Percentiles rank a stretch among this genome's conserved stretches.
Conservation (phyloP, 2,797 vertebrate genomes). For the Macropodus opercularis region DNA sequence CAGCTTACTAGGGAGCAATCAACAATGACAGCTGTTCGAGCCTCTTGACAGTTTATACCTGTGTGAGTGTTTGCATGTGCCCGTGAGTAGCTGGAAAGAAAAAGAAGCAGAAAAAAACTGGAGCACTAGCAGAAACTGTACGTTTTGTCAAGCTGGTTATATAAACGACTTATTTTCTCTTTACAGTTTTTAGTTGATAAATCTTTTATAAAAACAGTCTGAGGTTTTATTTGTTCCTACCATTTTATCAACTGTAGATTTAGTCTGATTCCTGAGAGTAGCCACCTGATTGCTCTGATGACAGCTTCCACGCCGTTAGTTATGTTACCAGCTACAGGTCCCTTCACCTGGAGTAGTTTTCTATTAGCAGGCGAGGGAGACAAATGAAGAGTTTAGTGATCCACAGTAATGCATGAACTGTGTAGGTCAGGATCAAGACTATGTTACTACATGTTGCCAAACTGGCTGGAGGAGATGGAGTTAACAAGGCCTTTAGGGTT, state of each 20-base stretch:
- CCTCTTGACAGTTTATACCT: slow-evolving; percentile 64
- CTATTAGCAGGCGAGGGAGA: too few species aligned
- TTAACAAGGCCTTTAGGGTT: too few species aligned
- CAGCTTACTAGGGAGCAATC: slow-evolving; percentile 58
- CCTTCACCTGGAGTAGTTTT: background rate
- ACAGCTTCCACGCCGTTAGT: background rate
- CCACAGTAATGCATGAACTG: background rate
- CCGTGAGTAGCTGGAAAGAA: background rate
- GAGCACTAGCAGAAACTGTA: slow-evolving; percentile 15
- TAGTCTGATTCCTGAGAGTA: background rate
- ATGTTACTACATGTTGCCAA: too few species aligned
- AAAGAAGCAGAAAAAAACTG: background rate
- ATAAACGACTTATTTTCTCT: slow-evolving; percentile 3
- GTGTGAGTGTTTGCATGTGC: slow-evolving; percentile 15
- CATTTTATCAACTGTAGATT: background rate
- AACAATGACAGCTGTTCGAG: slow-evolving; percentile 65
- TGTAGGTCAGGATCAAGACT: too few species aligned
- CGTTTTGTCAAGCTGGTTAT: slow-evolving; percentile 1
- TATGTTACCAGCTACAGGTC: background rate
- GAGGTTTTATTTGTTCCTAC: background rate
- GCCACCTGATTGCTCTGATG: background rate
- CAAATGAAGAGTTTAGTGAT: too few species aligned
- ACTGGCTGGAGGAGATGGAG: too few species aligned
- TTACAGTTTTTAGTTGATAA: slow-evolving; percentile 15
- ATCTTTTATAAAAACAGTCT: background rate